Conservation (phyloP, 2,888 invertebrate genomes). For the Aplocera efformata region DNA sequence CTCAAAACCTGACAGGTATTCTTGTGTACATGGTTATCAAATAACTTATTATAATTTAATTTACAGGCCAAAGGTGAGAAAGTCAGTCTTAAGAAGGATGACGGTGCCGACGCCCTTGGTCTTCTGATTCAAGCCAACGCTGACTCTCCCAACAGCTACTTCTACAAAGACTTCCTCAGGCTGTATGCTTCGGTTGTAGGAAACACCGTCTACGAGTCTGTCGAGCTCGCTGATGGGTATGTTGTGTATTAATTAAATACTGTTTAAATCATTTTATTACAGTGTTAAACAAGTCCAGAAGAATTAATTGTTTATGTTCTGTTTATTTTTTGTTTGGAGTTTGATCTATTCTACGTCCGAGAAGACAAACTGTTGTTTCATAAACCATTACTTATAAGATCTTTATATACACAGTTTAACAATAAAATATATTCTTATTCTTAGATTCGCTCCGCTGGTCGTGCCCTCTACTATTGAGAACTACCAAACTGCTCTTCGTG, state of each 20-base stretch:
- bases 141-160: conserved; percentile 80
- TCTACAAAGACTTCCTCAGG: conserved; percentile 80
- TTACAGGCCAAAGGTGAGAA: conserved; percentile 68
- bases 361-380: no score
- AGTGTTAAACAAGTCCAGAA: no score
- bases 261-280: no score
- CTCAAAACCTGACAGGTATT: neutral
- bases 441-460: conserved; percentile 58
- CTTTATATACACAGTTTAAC: no score
- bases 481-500: conserved; percentile 83
- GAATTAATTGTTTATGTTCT: no score
- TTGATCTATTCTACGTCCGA: no score
- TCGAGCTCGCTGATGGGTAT: conserved; percentile 41
- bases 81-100: conserved; percentile 79
- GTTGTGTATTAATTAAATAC: no score
- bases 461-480: conserved; percentile 83
- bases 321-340: no score
- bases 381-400: no score
- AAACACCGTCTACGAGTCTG: conserved; percentile 43
- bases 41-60: neutral
- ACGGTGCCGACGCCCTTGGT: conserved; percentile 83
- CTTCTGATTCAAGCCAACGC: conserved; percentile 83
- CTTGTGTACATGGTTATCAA: neutral
- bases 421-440: no score
- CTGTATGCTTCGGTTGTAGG: conserved; percentile 82